Evolutionary conservation across 1,140 invertebrate species (phyloP).

Genomic region (Ceratina calcarata): DNA sequence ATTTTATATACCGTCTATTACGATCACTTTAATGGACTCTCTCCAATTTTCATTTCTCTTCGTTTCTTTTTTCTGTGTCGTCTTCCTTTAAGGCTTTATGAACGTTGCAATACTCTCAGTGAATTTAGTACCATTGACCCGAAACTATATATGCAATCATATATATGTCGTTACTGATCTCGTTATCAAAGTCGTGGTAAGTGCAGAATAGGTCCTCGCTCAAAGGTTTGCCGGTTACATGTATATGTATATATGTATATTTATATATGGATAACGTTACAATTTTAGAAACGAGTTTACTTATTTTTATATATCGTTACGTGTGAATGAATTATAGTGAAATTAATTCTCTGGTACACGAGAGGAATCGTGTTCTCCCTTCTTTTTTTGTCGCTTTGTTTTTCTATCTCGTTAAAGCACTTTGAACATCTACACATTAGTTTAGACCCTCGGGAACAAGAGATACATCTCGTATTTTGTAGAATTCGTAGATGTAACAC

Average conservation of each 20-base stretch:
- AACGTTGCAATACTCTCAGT: constrained; percentile 54
- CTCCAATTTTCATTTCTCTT: constrained; percentile 43
- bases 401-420: constrained; percentile 21
- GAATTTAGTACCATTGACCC: constrained; percentile 62
- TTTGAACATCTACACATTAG: constrained; percentile 31
- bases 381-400: background rate
- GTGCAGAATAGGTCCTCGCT: constrained; percentile 57
- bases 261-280: constrained; percentile 54
- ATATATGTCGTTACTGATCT: constrained; percentile 64
- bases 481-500: background rate
- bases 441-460: constrained; percentile 38
- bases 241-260: constrained; percentile 40
- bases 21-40: constrained; percentile 67
- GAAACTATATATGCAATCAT: constrained; percentile 63
- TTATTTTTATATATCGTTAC: constrained; percentile 51
- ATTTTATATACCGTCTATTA: constrained; percentile 71
- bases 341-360: constrained; percentile 26
- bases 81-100: constrained; percentile 56
- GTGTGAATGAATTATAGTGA: constrained; percentile 37
- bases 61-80: too few species aligned
- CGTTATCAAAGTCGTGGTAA: constrained; percentile 61
- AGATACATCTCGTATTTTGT: constrained; percentile 29
- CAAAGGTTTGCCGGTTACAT: constrained; percentile 45
- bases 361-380: background rate
- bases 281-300: constrained; percentile 59